Conservation (phyloP, 2,888 invertebrate species). For the Eupithecia exiguata region DNA sequence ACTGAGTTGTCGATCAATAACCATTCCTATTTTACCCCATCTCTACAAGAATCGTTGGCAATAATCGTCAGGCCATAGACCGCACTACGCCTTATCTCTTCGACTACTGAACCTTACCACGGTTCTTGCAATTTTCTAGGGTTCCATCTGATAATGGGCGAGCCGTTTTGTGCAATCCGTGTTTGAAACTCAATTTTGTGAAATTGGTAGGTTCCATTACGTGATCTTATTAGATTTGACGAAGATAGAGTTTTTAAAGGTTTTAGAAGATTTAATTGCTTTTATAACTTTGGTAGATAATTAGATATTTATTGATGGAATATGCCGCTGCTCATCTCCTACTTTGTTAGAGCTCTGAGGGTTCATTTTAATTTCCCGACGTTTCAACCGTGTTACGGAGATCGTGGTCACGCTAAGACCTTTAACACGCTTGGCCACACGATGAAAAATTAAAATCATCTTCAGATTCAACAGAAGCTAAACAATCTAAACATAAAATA, state of each 20-base stretch:
- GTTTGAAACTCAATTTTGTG: constrained; percentile 31
- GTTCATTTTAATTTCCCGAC: too few species aligned
- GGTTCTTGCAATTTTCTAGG: constrained; percentile 48
- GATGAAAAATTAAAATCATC: too few species aligned
- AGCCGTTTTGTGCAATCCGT: constrained; percentile 29
- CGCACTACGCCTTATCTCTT: constrained; percentile 55
- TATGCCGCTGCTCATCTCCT: too few species aligned
- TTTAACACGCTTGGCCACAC: too few species aligned
- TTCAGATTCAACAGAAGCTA: too few species aligned
- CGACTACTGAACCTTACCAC: constrained; percentile 25
- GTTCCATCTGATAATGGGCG: constrained; percentile 36
- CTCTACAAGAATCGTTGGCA: constrained; percentile 61
- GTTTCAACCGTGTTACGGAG: too few species aligned
- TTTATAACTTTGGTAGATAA: neutral
- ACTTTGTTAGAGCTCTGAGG: too few species aligned
- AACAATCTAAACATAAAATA: too few species aligned
- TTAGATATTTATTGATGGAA: neutral
- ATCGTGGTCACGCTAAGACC: too few species aligned
- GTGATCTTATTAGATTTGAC: constrained; percentile 24
- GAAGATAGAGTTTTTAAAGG: neutral
- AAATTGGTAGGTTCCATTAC: constrained; percentile 18
- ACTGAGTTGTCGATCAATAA: constrained; percentile 9
- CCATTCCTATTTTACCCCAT: constrained; percentile 39
- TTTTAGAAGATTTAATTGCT: neutral
- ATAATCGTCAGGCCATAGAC: constrained; percentile 69